Conservation (phyloP, 2,113 vertebrate species). For the Nettapus auritus region DNA sequence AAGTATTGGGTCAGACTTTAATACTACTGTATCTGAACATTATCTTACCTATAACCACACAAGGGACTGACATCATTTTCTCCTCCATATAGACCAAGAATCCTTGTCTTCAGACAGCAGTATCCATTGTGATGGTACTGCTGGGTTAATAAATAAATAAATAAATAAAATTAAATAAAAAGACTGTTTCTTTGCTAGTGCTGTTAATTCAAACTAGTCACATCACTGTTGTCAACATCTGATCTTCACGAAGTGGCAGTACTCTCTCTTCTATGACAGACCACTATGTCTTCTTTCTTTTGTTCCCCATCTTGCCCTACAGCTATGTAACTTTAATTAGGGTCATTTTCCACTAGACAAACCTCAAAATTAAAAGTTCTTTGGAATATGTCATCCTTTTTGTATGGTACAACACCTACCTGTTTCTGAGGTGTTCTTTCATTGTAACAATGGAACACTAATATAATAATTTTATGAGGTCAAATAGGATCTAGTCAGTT, state of each 20-base stretch:
- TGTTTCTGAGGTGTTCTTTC: neutral
- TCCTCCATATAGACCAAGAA: neutral
- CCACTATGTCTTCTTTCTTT: fast-evolving
- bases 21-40: neutral
- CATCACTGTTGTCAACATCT: neutral
- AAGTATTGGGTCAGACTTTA: neutral
- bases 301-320: neutral
- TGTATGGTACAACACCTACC: neutral
- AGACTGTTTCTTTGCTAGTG: neutral
- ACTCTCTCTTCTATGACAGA: neutral
- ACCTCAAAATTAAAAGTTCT: neutral
- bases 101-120: neutral
- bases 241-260: neutral
- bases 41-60: fast-evolving
- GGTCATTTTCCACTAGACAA: neutral
- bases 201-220: neutral
- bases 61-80: neutral
- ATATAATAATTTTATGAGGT: neutral
- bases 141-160: neutral
- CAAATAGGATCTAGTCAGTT: neutral
- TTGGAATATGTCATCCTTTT: neutral
- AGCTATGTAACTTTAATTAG: neutral
- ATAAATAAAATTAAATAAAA: neutral
- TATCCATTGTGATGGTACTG: neutral
- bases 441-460: neutral